A percentile compares a stretch with the other conserved stretches of the same genome.
phyloP scores from a whole-genome alignment of 2,888 invertebrate species.

The Drosophila anceps region DNA sequence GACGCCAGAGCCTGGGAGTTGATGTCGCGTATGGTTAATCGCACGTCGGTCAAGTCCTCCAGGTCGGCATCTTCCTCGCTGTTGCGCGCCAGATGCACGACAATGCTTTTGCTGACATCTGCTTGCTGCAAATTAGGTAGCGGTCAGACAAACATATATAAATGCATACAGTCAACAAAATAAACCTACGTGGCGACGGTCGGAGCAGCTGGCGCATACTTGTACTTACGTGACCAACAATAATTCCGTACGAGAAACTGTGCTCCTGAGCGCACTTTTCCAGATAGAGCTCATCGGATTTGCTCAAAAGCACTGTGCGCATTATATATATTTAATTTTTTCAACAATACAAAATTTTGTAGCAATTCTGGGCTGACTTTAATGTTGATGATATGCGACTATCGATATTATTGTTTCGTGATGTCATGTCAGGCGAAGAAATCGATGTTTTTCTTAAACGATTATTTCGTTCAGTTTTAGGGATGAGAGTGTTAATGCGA shows the following conservation, averaged over 20 bases:
- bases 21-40: constrained; percentile 69
- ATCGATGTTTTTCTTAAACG: background rate
- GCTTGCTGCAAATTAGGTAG: constrained; percentile 81
- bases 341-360: constrained; percentile 39
- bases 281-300: constrained; percentile 89
- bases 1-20: constrained; percentile 84
- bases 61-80: constrained; percentile 86
- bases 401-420: constrained; percentile 13
- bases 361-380: constrained; percentile 28
- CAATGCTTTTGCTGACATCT: constrained; percentile 89
- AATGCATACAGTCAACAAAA: constrained; percentile 34
- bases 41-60: constrained; percentile 62
- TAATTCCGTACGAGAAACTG: constrained; percentile 90
- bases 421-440: background rate
- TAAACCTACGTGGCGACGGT: constrained; percentile 57
- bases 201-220: constrained; percentile 3
- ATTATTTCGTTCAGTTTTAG: constrained; percentile 30
- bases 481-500: background rate
- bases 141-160: background rate
- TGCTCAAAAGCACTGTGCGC: constrained; percentile 89
- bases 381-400: constrained; percentile 24
- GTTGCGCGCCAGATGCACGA: constrained; percentile 92
- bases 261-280: constrained; percentile 88
- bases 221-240: constrained; percentile 91
- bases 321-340: constrained; percentile 75